These are phyloP conservation scores for Epinephelus cyanopodus DNA, from an alignment of 2,113 vertebrate species.

Conservation along the genomic window DNA sequence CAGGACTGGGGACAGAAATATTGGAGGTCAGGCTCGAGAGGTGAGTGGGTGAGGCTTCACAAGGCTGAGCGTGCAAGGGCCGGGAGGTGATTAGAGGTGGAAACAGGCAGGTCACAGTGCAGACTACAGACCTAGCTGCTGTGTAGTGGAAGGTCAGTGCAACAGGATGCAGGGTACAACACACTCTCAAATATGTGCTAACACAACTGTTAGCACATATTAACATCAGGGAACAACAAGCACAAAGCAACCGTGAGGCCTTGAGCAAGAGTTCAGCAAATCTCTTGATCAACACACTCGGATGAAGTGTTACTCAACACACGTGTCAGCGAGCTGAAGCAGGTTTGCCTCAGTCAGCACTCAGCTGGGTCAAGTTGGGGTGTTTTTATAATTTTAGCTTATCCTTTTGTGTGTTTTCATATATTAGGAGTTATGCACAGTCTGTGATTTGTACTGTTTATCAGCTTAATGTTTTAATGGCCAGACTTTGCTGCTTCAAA, in stretches of 20 bases:
- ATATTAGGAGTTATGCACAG: too few relatives aligned
- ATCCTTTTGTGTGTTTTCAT: too few relatives aligned
- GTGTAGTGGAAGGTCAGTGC: slow-evolving; percentile 4
- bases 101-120: neutral
- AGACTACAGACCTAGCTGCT: neutral
- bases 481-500: too few relatives aligned
- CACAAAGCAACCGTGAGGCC: slow-evolving; percentile 6
- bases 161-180: slow-evolving; percentile 8
- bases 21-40: slow-evolving; percentile 63
- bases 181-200: neutral
- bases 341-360: neutral
- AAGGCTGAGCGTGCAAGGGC: slow-evolving; percentile 14
- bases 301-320: neutral
- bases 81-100: slow-evolving; percentile 8
- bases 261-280: neutral
- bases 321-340: slow-evolving; percentile 6
- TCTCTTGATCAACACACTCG: neutral
- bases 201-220: slow-evolving; percentile 45
- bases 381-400: too few relatives aligned
- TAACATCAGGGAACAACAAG: slow-evolving; percentile 35
- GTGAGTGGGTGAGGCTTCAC: slow-evolving; percentile 5
- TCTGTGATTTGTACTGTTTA: too few relatives aligned
- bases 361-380: neutral
- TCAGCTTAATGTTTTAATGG: too few relatives aligned
- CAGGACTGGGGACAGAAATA: slow-evolving; percentile 80